Conservation (phyloP, 2,797 vertebrate genomes). For the Phalloptychus januarius region DNA sequence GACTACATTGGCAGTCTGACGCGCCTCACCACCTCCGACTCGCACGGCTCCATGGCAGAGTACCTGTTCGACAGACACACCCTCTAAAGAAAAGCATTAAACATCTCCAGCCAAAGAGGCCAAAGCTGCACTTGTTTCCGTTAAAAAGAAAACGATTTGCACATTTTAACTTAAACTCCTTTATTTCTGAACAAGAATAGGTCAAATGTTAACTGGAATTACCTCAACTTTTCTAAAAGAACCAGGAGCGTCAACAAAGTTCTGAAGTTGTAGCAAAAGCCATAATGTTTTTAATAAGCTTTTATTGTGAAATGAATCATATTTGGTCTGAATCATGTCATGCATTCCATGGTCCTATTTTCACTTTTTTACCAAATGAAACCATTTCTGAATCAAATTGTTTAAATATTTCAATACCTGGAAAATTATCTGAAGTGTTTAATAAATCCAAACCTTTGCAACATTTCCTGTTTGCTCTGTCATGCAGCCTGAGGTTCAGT, state of each 20-base stretch:
- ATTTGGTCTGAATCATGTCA: conserved; percentile 1
- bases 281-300: not conserved
- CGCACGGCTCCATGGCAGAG: conserved; percentile 75
- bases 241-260: not conserved
- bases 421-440: not conserved
- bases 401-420: conserved; percentile 2
- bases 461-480: not conserved
- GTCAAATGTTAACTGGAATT: conserved; percentile 34
- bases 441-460: conserved; percentile 41
- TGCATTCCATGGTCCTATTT: conserved; percentile 40
- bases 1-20: conserved; percentile 75
- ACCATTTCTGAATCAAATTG: not conserved
- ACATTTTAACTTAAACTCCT: conserved; percentile 8
- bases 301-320: conserved; percentile 10
- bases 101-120: conserved; percentile 6
- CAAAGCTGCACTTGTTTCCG: conserved; percentile 3
- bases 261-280: not conserved
- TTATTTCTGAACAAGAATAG: conserved; percentile 24
- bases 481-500: conserved; percentile 1
- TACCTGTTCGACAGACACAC: conserved; percentile 84
- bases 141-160: conserved; percentile 18
- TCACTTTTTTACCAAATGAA: not conserved
- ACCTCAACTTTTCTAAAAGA: conserved; percentile 43
- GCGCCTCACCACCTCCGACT: conserved; percentile 63
- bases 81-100: conserved; percentile 55